Conservation (phyloP, 2,888 invertebrate genomes). For the Polymixis lichenea region DNA sequence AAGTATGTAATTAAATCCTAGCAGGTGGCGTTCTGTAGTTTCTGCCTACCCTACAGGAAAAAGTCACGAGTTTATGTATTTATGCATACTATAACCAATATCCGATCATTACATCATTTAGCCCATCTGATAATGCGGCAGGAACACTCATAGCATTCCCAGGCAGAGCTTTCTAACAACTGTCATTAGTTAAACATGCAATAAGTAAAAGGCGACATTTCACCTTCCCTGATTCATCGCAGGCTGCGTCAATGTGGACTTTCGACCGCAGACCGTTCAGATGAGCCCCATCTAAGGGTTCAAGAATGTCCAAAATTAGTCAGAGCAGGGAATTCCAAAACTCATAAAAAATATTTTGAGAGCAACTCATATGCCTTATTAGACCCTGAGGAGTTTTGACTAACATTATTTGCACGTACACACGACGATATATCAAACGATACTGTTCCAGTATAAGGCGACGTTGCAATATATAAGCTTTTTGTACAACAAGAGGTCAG, state of each 20-base stretch:
- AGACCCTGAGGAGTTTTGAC: constrained; percentile 39
- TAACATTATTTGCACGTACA: constrained; percentile 50
- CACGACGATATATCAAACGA: not conserved
- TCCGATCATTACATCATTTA: constrained; percentile 30
- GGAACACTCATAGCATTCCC: constrained; percentile 32
- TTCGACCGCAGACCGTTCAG: constrained; percentile 51
- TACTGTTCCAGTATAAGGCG: constrained; percentile 10
- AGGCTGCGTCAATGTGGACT: constrained; percentile 58
- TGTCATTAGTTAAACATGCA: constrained; percentile 61
- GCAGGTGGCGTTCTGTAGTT: no score
- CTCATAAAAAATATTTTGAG: constrained; percentile 54
- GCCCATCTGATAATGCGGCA: constrained; percentile 30
- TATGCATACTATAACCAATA: not conserved
- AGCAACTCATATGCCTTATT: constrained; percentile 57
- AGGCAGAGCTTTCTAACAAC: constrained; percentile 48
- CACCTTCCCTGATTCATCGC: constrained; percentile 56
- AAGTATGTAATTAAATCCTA: no score
- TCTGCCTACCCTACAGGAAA: no score
- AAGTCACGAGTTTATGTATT: no score
- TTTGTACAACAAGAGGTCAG: not conserved
- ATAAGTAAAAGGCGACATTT: constrained; percentile 59
- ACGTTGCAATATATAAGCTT: not conserved
- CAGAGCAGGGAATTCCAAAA: constrained; percentile 63
- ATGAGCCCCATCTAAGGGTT: constrained; percentile 33
- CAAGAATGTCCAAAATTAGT: constrained; percentile 62